These are phyloP conservation scores for Episyrphus balteatus DNA, from an alignment of 1,140 invertebrate species.

Conservation along the genomic window DNA sequence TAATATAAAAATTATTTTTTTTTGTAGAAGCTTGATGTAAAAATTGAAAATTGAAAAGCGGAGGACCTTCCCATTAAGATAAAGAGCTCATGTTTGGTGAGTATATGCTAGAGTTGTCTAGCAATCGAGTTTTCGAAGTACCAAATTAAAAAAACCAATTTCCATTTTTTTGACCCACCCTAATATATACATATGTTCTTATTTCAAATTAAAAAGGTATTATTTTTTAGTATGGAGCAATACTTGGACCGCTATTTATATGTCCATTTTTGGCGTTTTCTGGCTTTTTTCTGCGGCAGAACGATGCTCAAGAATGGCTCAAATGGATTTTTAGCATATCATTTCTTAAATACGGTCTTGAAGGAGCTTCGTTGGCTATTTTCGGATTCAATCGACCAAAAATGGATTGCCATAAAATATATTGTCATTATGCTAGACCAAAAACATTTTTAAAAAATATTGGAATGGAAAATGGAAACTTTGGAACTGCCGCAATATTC, in stretches of 20 bases:
- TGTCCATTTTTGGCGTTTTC: constrained; percentile 80
- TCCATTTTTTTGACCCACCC: too few relatives aligned
- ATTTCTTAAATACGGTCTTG: constrained; percentile 66
- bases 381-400: constrained; percentile 57
- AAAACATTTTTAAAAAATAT: constrained; percentile 55
- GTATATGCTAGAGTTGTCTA: too few relatives aligned
- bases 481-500: constrained; percentile 18
- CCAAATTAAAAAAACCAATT: too few relatives aligned
- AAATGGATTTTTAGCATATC: constrained; percentile 81
- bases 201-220: too few relatives aligned
- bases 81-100: too few relatives aligned
- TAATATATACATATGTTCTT: constrained; percentile 10
- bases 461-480: constrained; percentile 53
- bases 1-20: too few relatives aligned
- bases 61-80: too few relatives aligned
- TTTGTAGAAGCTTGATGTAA: too few relatives aligned
- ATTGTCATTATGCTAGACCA: constrained; percentile 62
- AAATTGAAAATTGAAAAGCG: too few relatives aligned
- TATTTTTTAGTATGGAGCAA: constrained; percentile 61
- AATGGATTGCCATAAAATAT: constrained; percentile 49
- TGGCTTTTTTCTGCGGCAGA: constrained; percentile 80
- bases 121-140: too few relatives aligned
- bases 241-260: constrained; percentile 73
- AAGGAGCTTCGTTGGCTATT: constrained; percentile 51
- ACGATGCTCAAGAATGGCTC: constrained; percentile 66